Base-by-base conservation (phyloP, 2,797 vertebrate species). In the Cyclopterus lumpus region DNA sequence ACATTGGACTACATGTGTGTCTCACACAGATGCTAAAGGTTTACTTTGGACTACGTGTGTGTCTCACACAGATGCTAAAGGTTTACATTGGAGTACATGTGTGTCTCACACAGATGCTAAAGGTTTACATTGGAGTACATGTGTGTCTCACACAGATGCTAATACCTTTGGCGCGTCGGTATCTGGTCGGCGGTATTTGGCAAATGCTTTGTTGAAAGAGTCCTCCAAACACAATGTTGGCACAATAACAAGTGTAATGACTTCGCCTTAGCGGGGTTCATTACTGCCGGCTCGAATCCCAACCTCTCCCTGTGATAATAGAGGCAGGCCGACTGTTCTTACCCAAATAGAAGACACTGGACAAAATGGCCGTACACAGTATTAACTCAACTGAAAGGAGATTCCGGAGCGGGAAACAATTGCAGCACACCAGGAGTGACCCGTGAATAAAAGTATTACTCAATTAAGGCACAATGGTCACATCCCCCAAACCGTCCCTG, bases 381-480 rank as follows among this genome's bases (percentile, higher is more conserved):
- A 55, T 61, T 67, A 76, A 75, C 28, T 67, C 57, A 46, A 38
- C 57, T 66, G 22, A 32, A 38, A 18, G 10, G 28, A 70, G 69
- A 71, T 62, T 63, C n/a, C n/a, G 71, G 51, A 76, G 73, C 71
- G 49, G 61, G 64, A 86, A 86, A 79, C 75, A 40, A n/a, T 67
- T 32, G 58, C 66, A 64, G 63, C 49, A 22, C 64, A 75, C 65
- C 32, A 79, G 71, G 62, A 69, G 44, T 68, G 84, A 86, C 71
- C 75, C 70, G 15, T 71, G 59, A 69, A 84, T 84, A 73, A 80
- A 84, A 74, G 34, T 81, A 92, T 86, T 51, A 86, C 79, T 86
- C 86, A 87, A 89, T 92, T 89, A 89, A 87, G 81, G 62, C 61
- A 84, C 84, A 87, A 90, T 91, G 86, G 79, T 82, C 81, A 77